Conservation (phyloP, 2,888 invertebrate genomes). For the Ormyrus nitidulus region DNA sequence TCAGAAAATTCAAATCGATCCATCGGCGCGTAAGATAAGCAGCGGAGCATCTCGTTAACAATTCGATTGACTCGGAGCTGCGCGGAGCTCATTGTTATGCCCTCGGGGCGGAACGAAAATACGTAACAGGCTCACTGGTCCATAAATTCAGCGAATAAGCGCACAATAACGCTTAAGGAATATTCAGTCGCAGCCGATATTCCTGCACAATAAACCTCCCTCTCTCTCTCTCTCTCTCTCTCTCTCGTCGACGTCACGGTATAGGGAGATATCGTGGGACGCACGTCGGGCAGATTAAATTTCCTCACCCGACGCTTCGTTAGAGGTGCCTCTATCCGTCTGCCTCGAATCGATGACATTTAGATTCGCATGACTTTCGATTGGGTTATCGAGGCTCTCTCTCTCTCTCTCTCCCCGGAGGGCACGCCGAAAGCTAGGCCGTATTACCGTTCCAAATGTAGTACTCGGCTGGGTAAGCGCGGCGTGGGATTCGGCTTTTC, state of each 20-base stretch:
- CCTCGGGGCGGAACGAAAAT: background rate
- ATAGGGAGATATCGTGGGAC: background rate
- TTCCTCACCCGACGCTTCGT: slow-evolving; percentile 31
- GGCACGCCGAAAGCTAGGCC: background rate
- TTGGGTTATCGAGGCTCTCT: slow-evolving; percentile 25
- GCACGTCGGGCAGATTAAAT: slow-evolving; percentile 32
- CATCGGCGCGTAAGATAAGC: too few species aligned
- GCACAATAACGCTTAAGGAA: slow-evolving; percentile 29
- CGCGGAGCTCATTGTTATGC: background rate
- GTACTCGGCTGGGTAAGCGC: too few species aligned
- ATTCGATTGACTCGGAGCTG: background rate
- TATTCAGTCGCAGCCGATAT: background rate
- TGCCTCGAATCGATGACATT: slow-evolving; percentile 55
- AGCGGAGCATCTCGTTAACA: too few species aligned
- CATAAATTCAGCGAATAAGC: slow-evolving; percentile 1
- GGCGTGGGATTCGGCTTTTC: background rate
- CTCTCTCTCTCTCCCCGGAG: background rate
- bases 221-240: background rate
- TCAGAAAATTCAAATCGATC: too few species aligned
- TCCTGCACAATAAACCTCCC: background rate
- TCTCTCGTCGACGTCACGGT: background rate
- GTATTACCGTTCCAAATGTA: background rate
- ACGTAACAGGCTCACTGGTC: too few species aligned
- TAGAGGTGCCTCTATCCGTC: background rate
- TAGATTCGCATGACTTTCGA: slow-evolving; percentile 39